Base-by-base conservation (phyloP, 2,113 vertebrate genomes). In the Jaculus jaculus region DNA sequence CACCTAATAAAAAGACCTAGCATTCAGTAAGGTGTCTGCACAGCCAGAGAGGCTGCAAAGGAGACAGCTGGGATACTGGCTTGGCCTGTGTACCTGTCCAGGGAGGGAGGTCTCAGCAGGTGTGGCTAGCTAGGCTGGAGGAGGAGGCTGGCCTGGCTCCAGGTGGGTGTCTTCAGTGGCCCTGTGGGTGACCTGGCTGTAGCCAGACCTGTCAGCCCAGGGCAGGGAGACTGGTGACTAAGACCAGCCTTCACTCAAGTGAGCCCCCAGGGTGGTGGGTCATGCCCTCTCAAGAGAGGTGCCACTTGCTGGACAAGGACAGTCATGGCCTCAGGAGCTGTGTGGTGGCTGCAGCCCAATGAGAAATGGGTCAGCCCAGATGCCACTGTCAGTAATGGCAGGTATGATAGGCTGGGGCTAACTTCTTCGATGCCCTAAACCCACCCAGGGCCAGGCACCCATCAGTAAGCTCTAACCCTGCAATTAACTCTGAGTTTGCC, bases 401-500 rank as follows among this genome's bases (percentile, higher is more conserved):
- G 66, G 51, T 84, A 54, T 94, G 92, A 95, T 90, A 90, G 47
- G 84, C 72, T 10, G 26, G 73, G 89, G 80, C 92, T 91, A 72
- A 68, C 86, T 84, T 77, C 93, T 68, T 74, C 30, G 51, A 84
- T 16, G 32, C 61, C 81, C 68, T 91, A 83, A 92, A 92, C 78
- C 83, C 81, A 84, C 96, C 95, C 94, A 93, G 80, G 60, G 75
- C 91, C 89, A 90, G n/a, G 32, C 90, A 82, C 72, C 69, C 32
- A 90, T 82, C 73, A 32, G 68, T 61, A 75, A 89, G 80, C 71
- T 51, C 21, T 84, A 71, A 92, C 90, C 89, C 91, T 92, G 32
- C 94, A 96, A 82, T 97, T 97, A 96, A 96, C 94, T 90, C 80
- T 72, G 72, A 60, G 24, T 28, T 90, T 92, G 84, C 90, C 80